These are phyloP conservation scores for Sarcophaga variegata DNA, from an alignment of 2,888 invertebrate genomes.

Conservation along the genomic window DNA sequence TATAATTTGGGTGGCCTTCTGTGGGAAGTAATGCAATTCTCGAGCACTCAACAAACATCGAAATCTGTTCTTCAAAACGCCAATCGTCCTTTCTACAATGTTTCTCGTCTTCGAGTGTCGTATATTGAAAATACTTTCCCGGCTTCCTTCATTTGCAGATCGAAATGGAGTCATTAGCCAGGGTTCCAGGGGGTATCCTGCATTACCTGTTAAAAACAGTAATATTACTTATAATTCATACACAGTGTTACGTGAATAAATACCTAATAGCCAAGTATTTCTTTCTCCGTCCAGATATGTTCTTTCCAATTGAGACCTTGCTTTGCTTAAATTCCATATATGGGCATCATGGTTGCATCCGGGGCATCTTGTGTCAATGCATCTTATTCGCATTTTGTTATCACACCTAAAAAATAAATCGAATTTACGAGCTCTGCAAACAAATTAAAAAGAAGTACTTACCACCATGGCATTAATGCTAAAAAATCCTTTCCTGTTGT, in stretches of 20 bases:
- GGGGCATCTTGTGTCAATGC: not conserved
- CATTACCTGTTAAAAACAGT: slow-evolving; percentile 14
- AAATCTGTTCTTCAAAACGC: not conserved
- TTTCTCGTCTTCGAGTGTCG: too few species aligned
- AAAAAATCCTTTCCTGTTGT: not conserved
- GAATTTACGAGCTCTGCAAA: slow-evolving; percentile 7
- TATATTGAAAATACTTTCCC: too few species aligned
- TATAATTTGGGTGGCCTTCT: too few species aligned
- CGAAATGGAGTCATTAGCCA: slow-evolving; percentile 25
- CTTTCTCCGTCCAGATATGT: slow-evolving; percentile 11
- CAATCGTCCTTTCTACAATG: not conserved
- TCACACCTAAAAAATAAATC: slow-evolving; percentile 35
- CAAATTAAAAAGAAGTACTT: slow-evolving; percentile 16
- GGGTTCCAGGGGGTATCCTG: slow-evolving; percentile 8
- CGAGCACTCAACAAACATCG: not conserved
- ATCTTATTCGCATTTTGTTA: slow-evolving; percentile 38
- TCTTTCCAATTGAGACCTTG: slow-evolving; percentile 7
- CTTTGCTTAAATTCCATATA: slow-evolving; percentile 16
- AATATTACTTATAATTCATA: not conserved
- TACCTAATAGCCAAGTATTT: slow-evolving; percentile 27
- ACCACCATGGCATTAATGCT: slow-evolving; percentile 25
- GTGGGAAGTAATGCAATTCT: not conserved
- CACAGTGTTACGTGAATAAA: slow-evolving; percentile 15
- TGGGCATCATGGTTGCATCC: too few species aligned
- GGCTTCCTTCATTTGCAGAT: not conserved